Conservation (phyloP, 92 coral and sea anemone species). For the Actinernus sp. region DNA sequence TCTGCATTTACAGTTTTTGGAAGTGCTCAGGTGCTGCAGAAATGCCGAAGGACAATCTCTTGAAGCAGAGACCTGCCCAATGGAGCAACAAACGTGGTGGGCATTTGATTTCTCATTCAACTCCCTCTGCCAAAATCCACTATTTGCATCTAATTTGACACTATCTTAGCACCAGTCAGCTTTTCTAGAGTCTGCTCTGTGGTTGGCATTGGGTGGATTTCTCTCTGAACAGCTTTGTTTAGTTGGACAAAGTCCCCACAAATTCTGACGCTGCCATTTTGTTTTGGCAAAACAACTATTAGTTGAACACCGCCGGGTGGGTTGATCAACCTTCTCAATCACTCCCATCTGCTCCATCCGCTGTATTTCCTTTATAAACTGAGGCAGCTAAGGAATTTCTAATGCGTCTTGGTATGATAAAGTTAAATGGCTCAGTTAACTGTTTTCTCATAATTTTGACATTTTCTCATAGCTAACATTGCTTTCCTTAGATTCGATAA, state of each 20-base stretch:
- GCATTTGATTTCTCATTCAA: constrained; percentile 43
- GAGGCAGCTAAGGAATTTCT: constrained; percentile 39
- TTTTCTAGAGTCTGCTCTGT: constrained; percentile 70
- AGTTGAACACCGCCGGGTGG: constrained; percentile 76
- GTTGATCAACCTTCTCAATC: too few relatives aligned
- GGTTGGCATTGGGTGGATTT: constrained; percentile 76
- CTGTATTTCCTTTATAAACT: constrained; percentile 56
- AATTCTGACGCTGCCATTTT: constrained; percentile 46
- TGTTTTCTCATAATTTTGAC: constrained; percentile 36
- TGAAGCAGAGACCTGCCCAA: constrained; percentile 68
- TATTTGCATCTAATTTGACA: constrained; percentile 71
- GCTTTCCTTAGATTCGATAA: too few relatives aligned
- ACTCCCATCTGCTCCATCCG: constrained; percentile 69
- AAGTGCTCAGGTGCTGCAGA: constrained; percentile 77
- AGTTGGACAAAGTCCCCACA: constrained; percentile 76
- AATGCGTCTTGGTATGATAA: constrained; percentile 49
- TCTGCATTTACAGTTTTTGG: constrained; percentile 61
- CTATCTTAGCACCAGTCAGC: constrained; percentile 69
- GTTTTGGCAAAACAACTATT: constrained; percentile 64
- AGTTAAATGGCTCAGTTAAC: too few relatives aligned
- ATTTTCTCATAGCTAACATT: too few relatives aligned
- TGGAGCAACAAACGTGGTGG: constrained; percentile 69
- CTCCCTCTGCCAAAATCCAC: constrained; percentile 77
- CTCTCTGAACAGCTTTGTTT: constrained; percentile 64
- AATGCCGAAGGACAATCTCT: constrained; percentile 66